Conservation (phyloP, 2,113 vertebrate species). For the Lagopus leucura region DNA sequence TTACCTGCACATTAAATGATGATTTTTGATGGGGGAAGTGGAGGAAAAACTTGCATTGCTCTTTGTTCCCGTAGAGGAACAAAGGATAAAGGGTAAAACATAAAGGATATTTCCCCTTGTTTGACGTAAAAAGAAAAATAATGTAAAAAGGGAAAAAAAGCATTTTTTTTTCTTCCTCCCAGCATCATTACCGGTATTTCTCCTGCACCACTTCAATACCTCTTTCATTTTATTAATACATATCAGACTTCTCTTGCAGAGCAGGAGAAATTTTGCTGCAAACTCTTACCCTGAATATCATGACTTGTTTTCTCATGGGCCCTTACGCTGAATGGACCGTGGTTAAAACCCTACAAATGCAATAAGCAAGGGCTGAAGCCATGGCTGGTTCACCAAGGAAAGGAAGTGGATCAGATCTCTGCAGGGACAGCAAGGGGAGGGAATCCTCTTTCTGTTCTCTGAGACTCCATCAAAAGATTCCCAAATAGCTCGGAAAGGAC, state of each 20-base stretch:
- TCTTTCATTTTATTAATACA: not conserved
- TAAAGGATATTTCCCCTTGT: not conserved
- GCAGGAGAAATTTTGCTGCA: not conserved
- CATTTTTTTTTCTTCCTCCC: not conserved
- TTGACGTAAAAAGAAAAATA: not conserved
- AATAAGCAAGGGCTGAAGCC: not conserved
- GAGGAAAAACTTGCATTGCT: rapidly evolving
- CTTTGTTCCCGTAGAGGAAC: not conserved
- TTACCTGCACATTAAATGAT: not conserved
- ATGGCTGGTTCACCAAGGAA: not conserved
- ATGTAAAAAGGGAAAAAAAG: not conserved
- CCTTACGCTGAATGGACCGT: not conserved
- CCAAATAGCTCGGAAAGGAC: not conserved
- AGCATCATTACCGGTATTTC: not conserved
- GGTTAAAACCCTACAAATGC: not conserved
- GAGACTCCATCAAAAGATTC: not conserved
- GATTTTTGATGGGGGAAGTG: not conserved
- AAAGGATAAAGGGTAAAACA: not conserved
- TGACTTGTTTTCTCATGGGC: not conserved
- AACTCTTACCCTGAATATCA: not conserved
- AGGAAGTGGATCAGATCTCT: not conserved
- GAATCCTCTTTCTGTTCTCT: not conserved
- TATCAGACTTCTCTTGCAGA: not conserved
- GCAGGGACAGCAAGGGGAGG: not conserved
- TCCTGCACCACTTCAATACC: not conserved